Evolutionary conservation across 2,797 vertebrate species (phyloP).

Genomic region (Labroides dimidiatus): DNA sequence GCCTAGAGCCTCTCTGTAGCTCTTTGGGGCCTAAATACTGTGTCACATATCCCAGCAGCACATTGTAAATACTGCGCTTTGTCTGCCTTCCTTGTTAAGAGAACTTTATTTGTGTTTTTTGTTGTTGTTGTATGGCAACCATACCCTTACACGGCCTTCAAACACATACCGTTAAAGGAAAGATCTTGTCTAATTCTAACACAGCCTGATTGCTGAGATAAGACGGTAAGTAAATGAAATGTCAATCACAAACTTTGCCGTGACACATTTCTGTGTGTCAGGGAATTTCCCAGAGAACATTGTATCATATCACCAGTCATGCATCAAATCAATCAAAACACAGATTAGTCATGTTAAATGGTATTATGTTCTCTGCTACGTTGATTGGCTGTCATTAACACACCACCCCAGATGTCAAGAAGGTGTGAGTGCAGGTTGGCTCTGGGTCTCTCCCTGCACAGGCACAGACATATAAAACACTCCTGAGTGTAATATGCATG

Average conservation of each 20-base stretch:
- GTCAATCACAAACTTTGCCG: conserved; percentile 60
- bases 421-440: conserved; percentile 34
- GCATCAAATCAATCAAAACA: conserved; percentile 65
- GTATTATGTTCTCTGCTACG: conserved; percentile 21
- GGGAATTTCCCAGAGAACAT: conserved; percentile 67
- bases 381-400: conserved; percentile 43
- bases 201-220: conserved; percentile 44
- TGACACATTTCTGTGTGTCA: conserved; percentile 38
- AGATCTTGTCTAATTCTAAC: conserved; percentile 19
- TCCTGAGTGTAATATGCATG: conserved; percentile 8
- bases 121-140: conserved; percentile 43
- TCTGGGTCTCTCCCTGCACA: conserved; percentile 1
- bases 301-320: conserved; percentile 49
- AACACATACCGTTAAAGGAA: conserved; percentile 20
- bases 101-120: conserved; percentile 46
- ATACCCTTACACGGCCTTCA: conserved; percentile 32
- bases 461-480: neutral
- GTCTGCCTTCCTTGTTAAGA: conserved; percentile 54
- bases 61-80: conserved; percentile 67
- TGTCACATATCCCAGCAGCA: conserved; percentile 63
- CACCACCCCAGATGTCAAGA: conserved; percentile 35
- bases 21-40: conserved; percentile 45
- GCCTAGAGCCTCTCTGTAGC: conserved; percentile 43
- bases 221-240: conserved; percentile 51
- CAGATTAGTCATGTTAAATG: conserved; percentile 41